A percentile compares a stretch with the other conserved stretches of the same genome.
phyloP scores from a whole-genome alignment of 2,113 vertebrate genomes.

The human region GRCh38 chr2:213790001-213790500 shows the following conservation, averaged over 20 bases:
- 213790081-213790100: background rate
- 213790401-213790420: background rate
- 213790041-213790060: background rate
- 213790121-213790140: background rate
- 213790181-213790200: background rate
- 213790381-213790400: background rate
- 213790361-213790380: background rate
- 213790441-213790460: background rate
- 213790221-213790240: background rate
- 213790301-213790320: background rate
- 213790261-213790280: background rate
- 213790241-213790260: background rate
- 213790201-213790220: background rate
- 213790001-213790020: background rate
- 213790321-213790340: background rate
- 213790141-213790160: background rate
- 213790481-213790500: background rate
- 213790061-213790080: background rate
- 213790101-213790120: background rate
- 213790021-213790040: background rate
- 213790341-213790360: background rate
- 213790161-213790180: constrained; percentile 13
- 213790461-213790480: background rate
- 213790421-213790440: background rate
- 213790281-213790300: background rate